Evolutionary conservation across 2,797 vertebrate genomes (phyloP), one percentile per base, ranked within the genome.

Genomic region (Netta rufina): DNA sequence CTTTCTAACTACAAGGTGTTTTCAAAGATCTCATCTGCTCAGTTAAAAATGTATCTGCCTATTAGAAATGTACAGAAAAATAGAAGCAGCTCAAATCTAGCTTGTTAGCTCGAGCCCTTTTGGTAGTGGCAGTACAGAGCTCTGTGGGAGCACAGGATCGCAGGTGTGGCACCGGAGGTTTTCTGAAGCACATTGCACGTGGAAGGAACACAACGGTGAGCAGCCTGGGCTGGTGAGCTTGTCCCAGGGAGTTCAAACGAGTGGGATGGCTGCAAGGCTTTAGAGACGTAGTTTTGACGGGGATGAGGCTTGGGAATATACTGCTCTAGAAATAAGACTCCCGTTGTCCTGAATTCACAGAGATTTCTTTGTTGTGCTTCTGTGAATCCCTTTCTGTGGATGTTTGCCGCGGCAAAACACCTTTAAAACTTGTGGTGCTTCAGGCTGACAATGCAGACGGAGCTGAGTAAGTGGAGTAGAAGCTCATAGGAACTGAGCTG

Each of bases 261-360:
- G 43, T 4, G 2, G n/a, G 30, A 28, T 78, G 56, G 53, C 70
- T 85, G 41, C 20, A 15, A 67, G 57, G 76, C 62, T 93, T 70
- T 64, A 51, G 79, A 47, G 53, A 51, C 91, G 33, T 73, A 3
- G 5, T 87, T 79, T 4, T 41, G 43, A 4, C 77, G 27, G 60
- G 94, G 78, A 76, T 91, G 75, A 56, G 58, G 45, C 66, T 92
- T 84, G 65, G 79, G 76, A 93, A 82, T 83, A 81, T 16, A 30
- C 53, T 65, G 32, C 79, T 95, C 74, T 86, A 91, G 67, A 91
- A 97, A 91, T 82, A 90, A 75, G 51, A 2, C 28, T 91, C 64
- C 64, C 20, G 13, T 62, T 93, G 65, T 65, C 65, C 77, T 77
- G 71, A 84, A 71, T 64, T 62, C 54, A n/a, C 47, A 28, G 32